Evolutionary conservation across 2,113 vertebrate species (phyloP).

Genomic region (Cololabis saira): DNA sequence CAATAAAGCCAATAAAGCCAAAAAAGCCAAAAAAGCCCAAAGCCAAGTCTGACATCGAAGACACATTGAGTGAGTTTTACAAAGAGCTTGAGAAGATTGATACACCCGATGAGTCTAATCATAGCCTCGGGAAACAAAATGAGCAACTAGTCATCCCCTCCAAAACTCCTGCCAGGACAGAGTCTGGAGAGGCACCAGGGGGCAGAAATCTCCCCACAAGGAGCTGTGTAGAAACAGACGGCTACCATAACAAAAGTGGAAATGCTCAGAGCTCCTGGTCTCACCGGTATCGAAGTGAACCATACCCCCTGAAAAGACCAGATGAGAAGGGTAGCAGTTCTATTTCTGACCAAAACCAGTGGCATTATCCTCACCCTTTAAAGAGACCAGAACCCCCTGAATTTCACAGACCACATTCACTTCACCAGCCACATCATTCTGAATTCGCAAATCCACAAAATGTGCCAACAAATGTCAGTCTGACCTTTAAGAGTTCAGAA

Average conservation of each 20-base stretch:
- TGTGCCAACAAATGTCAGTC: not conserved
- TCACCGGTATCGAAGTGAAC: constrained; percentile 60
- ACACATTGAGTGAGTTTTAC: constrained; percentile 79
- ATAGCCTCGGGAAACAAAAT: not conserved
- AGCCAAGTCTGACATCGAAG: constrained; percentile 57
- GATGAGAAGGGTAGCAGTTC: not conserved
- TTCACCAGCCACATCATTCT: constrained; percentile 20
- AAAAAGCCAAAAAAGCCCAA: not conserved
- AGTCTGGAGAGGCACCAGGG: not conserved
- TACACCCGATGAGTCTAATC: constrained; percentile 9
- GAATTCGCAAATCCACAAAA: constrained; percentile 37
- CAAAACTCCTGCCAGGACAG: not conserved
- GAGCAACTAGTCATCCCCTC: not conserved
- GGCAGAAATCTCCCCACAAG: not conserved
- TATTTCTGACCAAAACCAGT: constrained; percentile 2
- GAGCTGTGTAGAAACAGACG: constrained; percentile 5
- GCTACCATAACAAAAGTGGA: constrained; percentile 7
- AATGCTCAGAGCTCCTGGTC: constrained; percentile 9
- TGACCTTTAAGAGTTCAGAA: not conserved
- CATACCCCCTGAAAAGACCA: constrained; percentile 45
- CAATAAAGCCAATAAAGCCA: not conserved
- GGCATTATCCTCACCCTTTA: constrained; percentile 32
- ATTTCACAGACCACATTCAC: constrained; percentile 39
- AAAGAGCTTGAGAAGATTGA: constrained; percentile 77
- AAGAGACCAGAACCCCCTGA: constrained; percentile 18